Conservation (phyloP, 2,888 invertebrate genomes). For the Alcis repandata region DNA sequence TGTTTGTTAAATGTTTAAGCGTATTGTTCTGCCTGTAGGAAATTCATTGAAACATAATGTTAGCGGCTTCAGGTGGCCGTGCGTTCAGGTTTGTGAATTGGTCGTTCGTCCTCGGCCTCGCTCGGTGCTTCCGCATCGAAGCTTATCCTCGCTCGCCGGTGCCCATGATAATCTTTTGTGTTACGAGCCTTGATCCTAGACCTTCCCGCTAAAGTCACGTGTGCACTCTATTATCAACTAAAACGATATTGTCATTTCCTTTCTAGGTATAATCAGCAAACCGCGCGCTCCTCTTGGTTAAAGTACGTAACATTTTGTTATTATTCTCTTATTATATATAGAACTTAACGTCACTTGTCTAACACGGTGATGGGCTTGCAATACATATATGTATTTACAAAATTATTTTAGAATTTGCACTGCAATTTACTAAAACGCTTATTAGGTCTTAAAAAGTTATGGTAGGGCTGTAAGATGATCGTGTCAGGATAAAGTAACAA, state of each 20-base stretch:
- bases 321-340: constrained; percentile 34
- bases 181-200: constrained; percentile 79
- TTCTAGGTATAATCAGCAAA: constrained; percentile 86
- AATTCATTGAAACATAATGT: constrained; percentile 50
- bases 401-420: constrained; percentile 14
- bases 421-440: constrained; percentile 17
- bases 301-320: constrained; percentile 81
- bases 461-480: not conserved
- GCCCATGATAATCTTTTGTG: constrained; percentile 83
- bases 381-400: not conserved
- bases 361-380: constrained; percentile 33
- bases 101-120: constrained; percentile 83
- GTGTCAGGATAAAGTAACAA: not conserved
- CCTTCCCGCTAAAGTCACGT: constrained; percentile 71
- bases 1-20: constrained; percentile 25
- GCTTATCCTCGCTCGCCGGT: constrained; percentile 82
- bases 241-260: constrained; percentile 78
- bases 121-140: constrained; percentile 79
- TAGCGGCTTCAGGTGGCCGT: constrained; percentile 67
- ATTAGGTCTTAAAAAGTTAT: not conserved
- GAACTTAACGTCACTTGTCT: constrained; percentile 24
- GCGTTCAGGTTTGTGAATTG: constrained; percentile 78
- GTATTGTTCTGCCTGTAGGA: constrained; percentile 36
- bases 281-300: constrained; percentile 83
- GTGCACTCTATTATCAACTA: constrained; percentile 65